Evolutionary conservation across 2,113 vertebrate genomes (phyloP), one percentile per base, ranked within the genome.

Genomic region (Malaclemys terrapin): DNA sequence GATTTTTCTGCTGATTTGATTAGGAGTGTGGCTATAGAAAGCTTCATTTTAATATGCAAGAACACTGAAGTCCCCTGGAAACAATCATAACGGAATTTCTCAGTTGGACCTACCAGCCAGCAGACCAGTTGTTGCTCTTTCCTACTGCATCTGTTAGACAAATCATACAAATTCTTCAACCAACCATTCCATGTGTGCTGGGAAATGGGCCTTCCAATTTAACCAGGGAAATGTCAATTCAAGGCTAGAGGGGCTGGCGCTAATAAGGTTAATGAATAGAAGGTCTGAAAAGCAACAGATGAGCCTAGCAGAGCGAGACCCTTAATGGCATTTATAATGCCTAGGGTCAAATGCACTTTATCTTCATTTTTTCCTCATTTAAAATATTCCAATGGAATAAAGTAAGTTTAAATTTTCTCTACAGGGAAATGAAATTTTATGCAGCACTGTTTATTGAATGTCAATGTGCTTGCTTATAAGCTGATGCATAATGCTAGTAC

Each of bases 181-280:
- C 95, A 97, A 49, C 75, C 85, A 89, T 94, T 97, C 93, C 54
- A 85, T 92, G 88, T 96, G 89, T 95, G 92, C 89, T 94, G 94
- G 93, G 93, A 97, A 98, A 96, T 96, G 93, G 94, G 90, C 75
- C 94, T 96, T 92, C 95, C 92, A 91, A 95, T 97, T 97, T 97
- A 98, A 97, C 96, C 90, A 95, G 98, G 96, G 97, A 98, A 98
- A 97, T 98, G 97, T 97, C 98, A 98, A 90, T 92, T 96, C 84
- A 98, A 97, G 97, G 97, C 98, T 97, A 96, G 89, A 95, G 95
- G 95, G 97, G 96, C 97, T 96, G 94, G 93, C 96, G 89, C 96
- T 98, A 98, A 98, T 98, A 98, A 98, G 98, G 98, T 98, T 98
- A 98, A 98, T 98, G 98, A 98, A 98, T 97, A 97, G 97, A 88